Evolutionary conservation across 2,888 invertebrate genomes (phyloP), one percentile per base, ranked within the genome.

Genomic region (Drosophila leonis): DNA sequence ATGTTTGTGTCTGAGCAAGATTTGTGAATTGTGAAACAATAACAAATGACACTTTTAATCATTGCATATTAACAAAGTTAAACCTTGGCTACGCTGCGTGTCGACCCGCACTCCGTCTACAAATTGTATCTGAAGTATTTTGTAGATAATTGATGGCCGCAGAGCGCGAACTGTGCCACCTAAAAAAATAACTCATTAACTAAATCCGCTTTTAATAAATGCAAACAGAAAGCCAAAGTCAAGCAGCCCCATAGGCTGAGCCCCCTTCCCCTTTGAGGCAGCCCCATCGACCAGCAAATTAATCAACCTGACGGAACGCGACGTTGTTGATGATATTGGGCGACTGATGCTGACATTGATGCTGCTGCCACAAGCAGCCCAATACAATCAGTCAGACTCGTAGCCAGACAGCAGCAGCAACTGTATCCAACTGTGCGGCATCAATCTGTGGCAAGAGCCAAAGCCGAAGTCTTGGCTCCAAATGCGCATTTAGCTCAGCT

Each of bases 171-270:
- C 78, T 87, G 75, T 75, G 75, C 87, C 83, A 80, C 78, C 80
- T 49, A 49, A 82, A 77, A 83, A 83, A 84, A 88, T 88, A 88
- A 83, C 75, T 79, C 88, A 91, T 91, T 90, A 90, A 88, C 90
- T 86, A 90, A 90, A 91, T 90, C 88, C 86, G 83, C 86, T 78
- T 84, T 91, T 87, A 91, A 90, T 86, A 90, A 90, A 88, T 79
- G 77, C 81, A 59, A 37, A 29, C 81, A 82, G 82, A 79, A 76
- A 72, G 49, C 44, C 44, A 49, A 63, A 55, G 20, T 42, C 44
- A 44, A 27, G 31, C 56, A 52, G 31, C 55, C 55, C 62, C 59
- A 27, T 63, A 75, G 75, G 52, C 52, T 35, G 15, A 1, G 1
- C 9, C 37, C 7, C 37, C 18, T 29, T 1, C 3, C 37, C 24